Conservation (phyloP, 2,888 invertebrate species). For the Podabrus alpinus region DNA sequence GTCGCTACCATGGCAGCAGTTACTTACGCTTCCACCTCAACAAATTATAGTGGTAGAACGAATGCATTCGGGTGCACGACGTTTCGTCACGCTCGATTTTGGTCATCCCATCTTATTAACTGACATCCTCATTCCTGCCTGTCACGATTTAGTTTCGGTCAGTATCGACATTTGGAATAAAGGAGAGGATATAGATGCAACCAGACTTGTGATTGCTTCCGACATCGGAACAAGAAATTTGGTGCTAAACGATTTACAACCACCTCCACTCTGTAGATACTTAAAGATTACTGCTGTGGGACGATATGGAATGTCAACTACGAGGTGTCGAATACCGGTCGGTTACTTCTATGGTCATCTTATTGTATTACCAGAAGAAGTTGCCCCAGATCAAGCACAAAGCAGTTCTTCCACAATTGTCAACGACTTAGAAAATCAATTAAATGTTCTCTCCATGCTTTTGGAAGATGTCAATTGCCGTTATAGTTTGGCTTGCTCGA, state of each 20-base stretch:
- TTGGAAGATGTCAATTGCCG: conserved; percentile 81
- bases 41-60: conserved; percentile 87
- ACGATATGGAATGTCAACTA: conserved; percentile 88
- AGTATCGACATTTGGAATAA: conserved; percentile 90
- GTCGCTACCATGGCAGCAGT: conserved; percentile 72
- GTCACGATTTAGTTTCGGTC: conserved; percentile 80
- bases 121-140: conserved; percentile 81
- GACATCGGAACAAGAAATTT: conserved; percentile 88
- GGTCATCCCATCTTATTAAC: conserved; percentile 85
- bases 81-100: conserved; percentile 90
- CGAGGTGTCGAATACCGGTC: conserved; percentile 86
- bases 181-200: conserved; percentile 84
- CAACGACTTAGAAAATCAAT: conserved; percentile 60
- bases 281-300: conserved; percentile 93
- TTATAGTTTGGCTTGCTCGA: conserved; percentile 82
- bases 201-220: conserved; percentile 80
- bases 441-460: conserved; percentile 69
- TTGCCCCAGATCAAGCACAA: conserved; percentile 54
- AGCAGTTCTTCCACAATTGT: conserved; percentile 44
- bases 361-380: conserved; percentile 67
- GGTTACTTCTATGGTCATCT: conserved; percentile 94
- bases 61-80: conserved; percentile 92
- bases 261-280: conserved; percentile 86
- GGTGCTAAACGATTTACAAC: conserved; percentile 86
- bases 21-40: conserved; percentile 79